Evolutionary conservation across 1,140 invertebrate genomes (phyloP), one percentile per base, ranked within the genome.

Genomic region (Papilio glaucus): DNA sequence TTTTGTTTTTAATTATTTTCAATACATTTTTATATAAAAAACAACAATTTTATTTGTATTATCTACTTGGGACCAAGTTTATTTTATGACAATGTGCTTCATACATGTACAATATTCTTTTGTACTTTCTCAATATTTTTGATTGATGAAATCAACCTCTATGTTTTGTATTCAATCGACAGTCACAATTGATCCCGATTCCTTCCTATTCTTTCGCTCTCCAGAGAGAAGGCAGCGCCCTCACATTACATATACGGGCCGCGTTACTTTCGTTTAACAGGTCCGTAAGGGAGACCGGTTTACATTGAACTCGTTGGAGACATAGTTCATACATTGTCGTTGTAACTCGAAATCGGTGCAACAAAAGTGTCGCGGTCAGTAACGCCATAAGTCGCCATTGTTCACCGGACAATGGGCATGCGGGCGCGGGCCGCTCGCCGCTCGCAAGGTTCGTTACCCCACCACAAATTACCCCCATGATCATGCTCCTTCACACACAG

Each of bases 381-480:
- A 69, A 71, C 71, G 69, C 70, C 39, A 63, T 33, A 70, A 72
- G 71, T 72, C 71, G 73, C 60, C 74, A 84, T 83, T 85, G 79
- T 80, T 70, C 75, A 62, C 37, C 67, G 85, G 83, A 85, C 85
- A 87, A 87, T 85, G 72, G 76, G 71, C 72, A 87, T 87, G 85
- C 85, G 85, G 85, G 85, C 77, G 53, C 72, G 75, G 29, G 29
- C 29, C 29, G 29, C 29, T 6, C 29, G 29, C 29, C 6, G 2
- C 2, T 33, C 73, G 68, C 78, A 72, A 72, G 82, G 82, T 83
- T 86, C 85, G 78, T 68, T 82, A 82, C 75, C 83, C 84, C 79
- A 82, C 82, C 86, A 86, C 86, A 86, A 87, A 87, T 85, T 81
- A 84, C 88, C 87, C 88, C 84, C 87, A 90, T 89, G 80, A 80